Conservation (phyloP, 2,113 vertebrate genomes). For the Bos indicus region DNA sequence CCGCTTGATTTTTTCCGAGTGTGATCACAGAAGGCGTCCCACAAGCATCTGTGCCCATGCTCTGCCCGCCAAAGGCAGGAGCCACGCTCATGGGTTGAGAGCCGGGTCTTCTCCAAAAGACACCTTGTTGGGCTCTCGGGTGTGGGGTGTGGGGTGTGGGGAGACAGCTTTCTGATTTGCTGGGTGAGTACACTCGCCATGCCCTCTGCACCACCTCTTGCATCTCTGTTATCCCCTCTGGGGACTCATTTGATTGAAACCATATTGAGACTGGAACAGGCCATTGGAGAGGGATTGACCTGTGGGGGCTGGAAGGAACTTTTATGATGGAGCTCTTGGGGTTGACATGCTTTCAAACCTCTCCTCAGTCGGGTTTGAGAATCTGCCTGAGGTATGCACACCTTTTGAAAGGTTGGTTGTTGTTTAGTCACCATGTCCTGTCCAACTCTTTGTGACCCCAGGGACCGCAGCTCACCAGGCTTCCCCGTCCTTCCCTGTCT, state of each 20-base stretch:
- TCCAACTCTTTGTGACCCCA: neutral
- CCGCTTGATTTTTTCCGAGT: conserved; percentile 81
- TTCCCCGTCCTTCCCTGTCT: neutral
- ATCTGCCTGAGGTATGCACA: neutral
- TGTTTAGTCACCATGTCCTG: neutral
- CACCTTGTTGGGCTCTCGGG: conserved; percentile 66
- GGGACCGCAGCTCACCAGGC: neutral
- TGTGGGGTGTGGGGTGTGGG: neutral
- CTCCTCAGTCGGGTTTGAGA: neutral
- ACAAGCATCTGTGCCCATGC: conserved; percentile 50
- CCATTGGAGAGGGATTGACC: rapidly evolving
- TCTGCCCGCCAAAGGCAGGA: conserved; percentile 56
- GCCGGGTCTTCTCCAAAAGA: neutral
- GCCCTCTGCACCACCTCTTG: neutral
- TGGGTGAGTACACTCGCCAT: neutral
- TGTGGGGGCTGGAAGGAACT: neutral
- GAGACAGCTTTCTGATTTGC: neutral
- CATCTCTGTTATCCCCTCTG: neutral
- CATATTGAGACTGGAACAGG: neutral
- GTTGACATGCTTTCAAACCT: neutral
- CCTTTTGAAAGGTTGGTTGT: neutral
- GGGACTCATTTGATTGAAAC: neutral
- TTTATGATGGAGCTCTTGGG: neutral
- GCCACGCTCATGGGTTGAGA: conserved; percentile 31
- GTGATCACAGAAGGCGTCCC: conserved; percentile 73